Base-by-base conservation (phyloP, 2,888 invertebrate genomes). In the Platycheirus rosarum region DNA sequence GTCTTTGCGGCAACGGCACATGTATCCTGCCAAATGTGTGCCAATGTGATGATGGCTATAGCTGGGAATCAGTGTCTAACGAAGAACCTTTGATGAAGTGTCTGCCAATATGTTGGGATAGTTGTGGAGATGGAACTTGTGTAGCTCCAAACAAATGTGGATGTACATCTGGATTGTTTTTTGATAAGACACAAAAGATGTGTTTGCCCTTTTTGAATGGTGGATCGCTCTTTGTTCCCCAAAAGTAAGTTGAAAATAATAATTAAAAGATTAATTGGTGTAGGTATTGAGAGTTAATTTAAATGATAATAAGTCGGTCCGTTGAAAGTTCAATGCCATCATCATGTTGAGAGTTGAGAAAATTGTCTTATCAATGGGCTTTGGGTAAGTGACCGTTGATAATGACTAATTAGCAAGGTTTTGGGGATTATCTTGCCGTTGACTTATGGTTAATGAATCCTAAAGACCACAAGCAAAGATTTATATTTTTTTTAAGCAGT, bases 11-110 rank as follows among this genome's bases (percentile, higher is more conserved):
- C 1, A 87, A 89, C 77, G 91, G 91, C 1, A 76, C 84, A 0
- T 89, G 89, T 69, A 84, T 86, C 8, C 87, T 86, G 0, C 89
- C 90, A 0, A 87, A 89, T 16, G 75, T 86, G 13, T 94, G 94
- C 86, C 90, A 89, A 26, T 94, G 94, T 85, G 88, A 90, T n/a
- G 85, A 88, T 2, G 93, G 93, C 8, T 87, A 78, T 46, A 82
- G 75, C 11, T 69, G 84, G 13, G 51, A 35, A 7, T 85, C 85
- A 4, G 49, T 85, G 11, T 85, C 85, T 16, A 68, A 84, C 2
- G 76, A 71, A 0, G 85, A 68, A 7, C 84, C 84, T 0, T 40
- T 84, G 4, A 66, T 85, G 6, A 75, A 84, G 13, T 87, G 86
- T 42, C 84, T 85, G 14, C 84, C 86, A 0, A 75, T 85, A 20